Base-by-base conservation (phyloP, 2,797 vertebrate genomes). In the Petrocephalus sullivani region DNA sequence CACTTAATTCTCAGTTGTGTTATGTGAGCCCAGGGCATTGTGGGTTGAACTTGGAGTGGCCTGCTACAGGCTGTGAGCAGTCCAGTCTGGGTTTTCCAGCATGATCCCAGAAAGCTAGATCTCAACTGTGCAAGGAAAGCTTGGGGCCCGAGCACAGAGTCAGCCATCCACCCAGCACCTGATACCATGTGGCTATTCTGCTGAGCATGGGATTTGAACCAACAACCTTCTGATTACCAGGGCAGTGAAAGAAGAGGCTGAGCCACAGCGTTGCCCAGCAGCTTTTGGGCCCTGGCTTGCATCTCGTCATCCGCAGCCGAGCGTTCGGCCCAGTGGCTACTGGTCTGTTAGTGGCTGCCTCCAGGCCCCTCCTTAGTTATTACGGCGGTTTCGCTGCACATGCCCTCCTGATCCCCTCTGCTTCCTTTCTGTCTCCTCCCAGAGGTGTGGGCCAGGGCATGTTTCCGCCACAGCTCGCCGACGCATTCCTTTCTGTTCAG, bases 21-120 rank as follows among this genome's bases (percentile, higher is more conserved):
- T 88, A 92, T 92, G 91, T 91, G 92, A 93, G 90, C 93, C 90
- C 61, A 86, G 28, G 53, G 87, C 88, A 57, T 90, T 67, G n/a
- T 85, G 90, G 89, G 93, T 90, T 86, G 85, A 87, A 87, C 51
- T 82, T 33, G 85, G 88, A 56, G 85, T 87, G 88, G 28, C 23
- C 71, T 51, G 54, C 87, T 87, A 33, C 88, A 88, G 81, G 85
- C 57, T 75, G 85, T 88, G 87, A 86, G 60, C 71, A 64, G 37
- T 86, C 57, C 61, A 61, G 54, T 33, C 28, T 19, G 14, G 33
- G 28, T 46, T 86, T 58, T 60, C 41, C 56, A 28, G 19, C 0
- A 0, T 37, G 54, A 41, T 86, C 54, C 19, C 53, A n/a, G 67
- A 89, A 81, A 21, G 86, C 84, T 56, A 64, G 71, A 28, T 28